Evolutionary conservation across 1,140 invertebrate genomes (phyloP), one percentile per base, ranked within the genome.

Genomic region (Oppia nitens): DNA sequence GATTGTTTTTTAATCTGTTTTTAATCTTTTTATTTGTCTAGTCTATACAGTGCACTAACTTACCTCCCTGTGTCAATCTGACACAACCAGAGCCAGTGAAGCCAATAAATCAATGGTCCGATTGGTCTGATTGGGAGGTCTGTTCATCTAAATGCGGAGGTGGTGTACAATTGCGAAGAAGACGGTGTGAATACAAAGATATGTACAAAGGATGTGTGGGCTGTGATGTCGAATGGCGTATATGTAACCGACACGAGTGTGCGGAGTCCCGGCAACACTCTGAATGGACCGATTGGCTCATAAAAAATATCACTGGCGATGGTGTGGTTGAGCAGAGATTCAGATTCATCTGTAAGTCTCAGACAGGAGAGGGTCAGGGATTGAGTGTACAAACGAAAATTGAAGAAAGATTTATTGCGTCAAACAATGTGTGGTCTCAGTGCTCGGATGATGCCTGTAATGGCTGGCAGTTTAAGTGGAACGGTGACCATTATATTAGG

Each of bases 231-330:
- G 72, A 76, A 53, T 75, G 79, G 45, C 77, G 81, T 60, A 71
- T 75, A 1, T 91, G 87, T 68, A 84, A 86, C 49, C 73, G 75
- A 51, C 72, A 80, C 17, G 67, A 76, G 0, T 90, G 87, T 63
- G 71, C 77, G 0, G 80, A 83, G 63, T 74, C 78, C 12, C 77
- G 77, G 53, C 79, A 79, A 62, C 74, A 79, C 0, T 81, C 80
- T 0, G 68, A 76, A 1, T 88, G 85, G 84, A 85, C 85, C 0
- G 81, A 80, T 0, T 90, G 86, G 85, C 68, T 85, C n/a, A 61
- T 65, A 53, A 65, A 68, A 11, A 77, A 78, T 60, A 51, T 64
- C 1, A 73, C 72, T 2, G 74, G 72, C 51, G 73, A 76, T 11
- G 80, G 78, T 3, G 78, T 80, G 49, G 77, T 78, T 4, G 83